phyloP scores from a whole-genome alignment of 2,888 invertebrate species.

The Noctua comes region DNA sequence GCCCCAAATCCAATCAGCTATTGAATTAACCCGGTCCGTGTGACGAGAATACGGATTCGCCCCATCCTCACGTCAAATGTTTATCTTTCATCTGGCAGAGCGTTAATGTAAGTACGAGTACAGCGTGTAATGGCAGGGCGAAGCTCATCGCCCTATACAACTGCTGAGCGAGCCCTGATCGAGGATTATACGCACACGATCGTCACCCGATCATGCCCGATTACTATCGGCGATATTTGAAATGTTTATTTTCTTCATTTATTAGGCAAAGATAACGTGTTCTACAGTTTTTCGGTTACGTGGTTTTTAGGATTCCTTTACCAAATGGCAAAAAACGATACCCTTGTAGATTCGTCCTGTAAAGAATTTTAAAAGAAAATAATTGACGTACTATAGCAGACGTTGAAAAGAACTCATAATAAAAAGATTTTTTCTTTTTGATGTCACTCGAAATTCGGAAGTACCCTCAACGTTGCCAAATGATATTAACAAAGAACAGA shows the following conservation, averaged over 20 bases:
- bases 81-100: constrained; percentile 89
- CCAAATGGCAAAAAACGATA: background rate
- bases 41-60: constrained; percentile 90
- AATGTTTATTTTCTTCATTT: constrained; percentile 53
- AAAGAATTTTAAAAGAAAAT: too few species aligned
- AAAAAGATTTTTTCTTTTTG: too few species aligned
- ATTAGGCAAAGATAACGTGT: constrained; percentile 27
- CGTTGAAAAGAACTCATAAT: too few species aligned
- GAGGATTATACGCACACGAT: constrained; percentile 65
- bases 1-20: constrained; percentile 90
- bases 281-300: constrained; percentile 13
- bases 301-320: background rate
- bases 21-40: constrained; percentile 89
- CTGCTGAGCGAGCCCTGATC: constrained; percentile 78
- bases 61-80: constrained; percentile 89
- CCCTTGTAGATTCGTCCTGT: background rate
- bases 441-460: too few species aligned
- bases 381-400: too few species aligned
- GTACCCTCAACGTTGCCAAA: too few species aligned
- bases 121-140: constrained; percentile 80
- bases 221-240: constrained; percentile 55
- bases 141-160: constrained; percentile 72
- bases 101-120: constrained; percentile 86
- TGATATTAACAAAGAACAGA: too few species aligned
- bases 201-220: constrained; percentile 66